Percentiles rank a stretch among this genome's conserved stretches.
Conservation (phyloP, 2,797 vertebrate species). For the Microcaecilia unicolor region DNA sequence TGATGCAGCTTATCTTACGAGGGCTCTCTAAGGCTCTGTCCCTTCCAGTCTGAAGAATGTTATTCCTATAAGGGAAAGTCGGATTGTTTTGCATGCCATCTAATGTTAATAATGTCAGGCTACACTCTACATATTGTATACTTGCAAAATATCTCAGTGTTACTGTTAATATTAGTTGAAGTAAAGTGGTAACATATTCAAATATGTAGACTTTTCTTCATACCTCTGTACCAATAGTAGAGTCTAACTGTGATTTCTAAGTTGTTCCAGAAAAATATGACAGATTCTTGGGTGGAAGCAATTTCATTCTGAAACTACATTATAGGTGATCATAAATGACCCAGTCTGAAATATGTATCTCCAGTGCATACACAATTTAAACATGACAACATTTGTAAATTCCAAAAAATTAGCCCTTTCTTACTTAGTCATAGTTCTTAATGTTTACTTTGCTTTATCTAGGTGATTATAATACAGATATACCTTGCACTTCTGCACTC, state of each 20-base stretch:
- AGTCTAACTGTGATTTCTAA: constrained; percentile 58
- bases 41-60: constrained; percentile 52
- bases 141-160: constrained; percentile 78
- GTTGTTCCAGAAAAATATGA: constrained; percentile 75
- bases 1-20: constrained; percentile 35
- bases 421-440: no score
- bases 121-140: constrained; percentile 76
- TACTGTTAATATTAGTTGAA: constrained; percentile 73
- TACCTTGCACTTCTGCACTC: no score
- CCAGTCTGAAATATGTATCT: no score
- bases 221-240: constrained; percentile 65
- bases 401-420: no score
- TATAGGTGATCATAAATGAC: constrained; percentile 21
- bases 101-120: constrained; percentile 58
- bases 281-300: constrained; percentile 23
- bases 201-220: constrained; percentile 64
- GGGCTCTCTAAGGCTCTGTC: constrained; percentile 50
- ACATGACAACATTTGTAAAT: no score
- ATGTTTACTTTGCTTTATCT: no score
- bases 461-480: no score
- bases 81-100: constrained; percentile 69
- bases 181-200: constrained; percentile 80
- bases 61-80: constrained; percentile 47
- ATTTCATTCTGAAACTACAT: constrained; percentile 15
- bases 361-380: no score